These are phyloP conservation scores for Ariolimax columbianus DNA, from an alignment of 2,888 invertebrate genomes.

Conservation along the genomic window DNA sequence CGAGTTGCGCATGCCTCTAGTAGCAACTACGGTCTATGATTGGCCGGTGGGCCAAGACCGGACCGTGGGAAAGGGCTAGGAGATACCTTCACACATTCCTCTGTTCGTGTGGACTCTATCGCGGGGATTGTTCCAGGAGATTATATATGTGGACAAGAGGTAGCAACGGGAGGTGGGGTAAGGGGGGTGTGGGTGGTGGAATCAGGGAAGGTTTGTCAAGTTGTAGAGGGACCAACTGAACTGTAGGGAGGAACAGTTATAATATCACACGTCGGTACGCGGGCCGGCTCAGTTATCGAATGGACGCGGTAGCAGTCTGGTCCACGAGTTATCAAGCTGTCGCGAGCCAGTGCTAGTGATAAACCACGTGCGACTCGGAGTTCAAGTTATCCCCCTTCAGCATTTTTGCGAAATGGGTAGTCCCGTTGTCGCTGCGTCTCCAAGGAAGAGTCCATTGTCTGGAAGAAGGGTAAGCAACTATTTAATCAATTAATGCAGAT, in stretches of 20 bases:
- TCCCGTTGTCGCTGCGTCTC: constrained; percentile 39
- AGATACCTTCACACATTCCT: constrained; percentile 51
- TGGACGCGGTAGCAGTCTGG: constrained; percentile 3
- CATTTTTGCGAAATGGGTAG: constrained; percentile 39
- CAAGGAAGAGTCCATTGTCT: constrained; percentile 46
- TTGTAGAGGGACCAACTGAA: neutral
- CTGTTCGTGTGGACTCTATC: constrained; percentile 31
- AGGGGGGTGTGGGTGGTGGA: neutral
- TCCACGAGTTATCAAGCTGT: neutral
- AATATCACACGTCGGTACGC: constrained; percentile 21
- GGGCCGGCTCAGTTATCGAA: constrained; percentile 35
- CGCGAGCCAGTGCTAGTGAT: constrained; percentile 15
- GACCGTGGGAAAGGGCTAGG: constrained; percentile 46
- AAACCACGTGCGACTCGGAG: neutral
- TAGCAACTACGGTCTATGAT: constrained; percentile 22
- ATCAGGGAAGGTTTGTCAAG: neutral
- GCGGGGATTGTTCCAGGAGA: constrained; percentile 4
- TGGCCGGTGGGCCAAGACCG: constrained; percentile 42
- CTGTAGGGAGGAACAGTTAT: constrained; percentile 12
- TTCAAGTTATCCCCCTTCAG: neutral
- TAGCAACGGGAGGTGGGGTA: neutral
- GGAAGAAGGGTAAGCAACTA: constrained; percentile 44
- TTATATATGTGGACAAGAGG: constrained; percentile 12
- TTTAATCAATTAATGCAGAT: neutral
- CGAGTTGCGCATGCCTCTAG: constrained; percentile 46